Percentiles rank a stretch among this genome's conserved stretches.
phyloP scores from a whole-genome alignment of 2,113 vertebrate genomes.

The Coptodon rendalli region DNA sequence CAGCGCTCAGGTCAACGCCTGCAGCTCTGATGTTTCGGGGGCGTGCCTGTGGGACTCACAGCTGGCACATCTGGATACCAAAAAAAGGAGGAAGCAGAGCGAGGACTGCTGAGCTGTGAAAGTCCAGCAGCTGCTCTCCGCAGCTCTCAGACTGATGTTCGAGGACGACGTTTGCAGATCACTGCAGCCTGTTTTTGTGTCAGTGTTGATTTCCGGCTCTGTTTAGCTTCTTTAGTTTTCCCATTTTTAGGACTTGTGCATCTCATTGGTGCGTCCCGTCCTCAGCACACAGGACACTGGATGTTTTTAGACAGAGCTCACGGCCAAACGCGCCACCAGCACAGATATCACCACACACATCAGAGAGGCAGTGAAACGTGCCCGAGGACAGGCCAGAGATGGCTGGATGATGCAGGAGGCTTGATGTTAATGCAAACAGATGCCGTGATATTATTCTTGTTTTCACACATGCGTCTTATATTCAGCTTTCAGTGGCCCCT shows the following conservation, averaged over 20 bases:
- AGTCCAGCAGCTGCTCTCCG: neutral
- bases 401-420: neutral
- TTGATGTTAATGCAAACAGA: neutral
- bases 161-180: neutral
- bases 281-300: neutral
- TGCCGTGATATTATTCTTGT: neutral
- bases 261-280: neutral
- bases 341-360: neutral
- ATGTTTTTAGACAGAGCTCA: neutral
- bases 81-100: neutral
- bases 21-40: neutral
- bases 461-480: neutral
- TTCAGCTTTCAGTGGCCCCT: neutral
- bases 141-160: neutral
- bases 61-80: neutral
- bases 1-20: fast-evolving
- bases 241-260: neutral
- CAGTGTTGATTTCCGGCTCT: neutral
- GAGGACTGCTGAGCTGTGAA: neutral
- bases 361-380: neutral
- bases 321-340: neutral
- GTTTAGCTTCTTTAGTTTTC: neutral
- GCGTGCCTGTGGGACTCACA: neutral
- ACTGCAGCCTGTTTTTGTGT: neutral
- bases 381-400: neutral